Evolutionary conservation across 2,797 vertebrate species (phyloP), one percentile per base, ranked within the genome.

Genomic region (Onychomys arenicola): DNA sequence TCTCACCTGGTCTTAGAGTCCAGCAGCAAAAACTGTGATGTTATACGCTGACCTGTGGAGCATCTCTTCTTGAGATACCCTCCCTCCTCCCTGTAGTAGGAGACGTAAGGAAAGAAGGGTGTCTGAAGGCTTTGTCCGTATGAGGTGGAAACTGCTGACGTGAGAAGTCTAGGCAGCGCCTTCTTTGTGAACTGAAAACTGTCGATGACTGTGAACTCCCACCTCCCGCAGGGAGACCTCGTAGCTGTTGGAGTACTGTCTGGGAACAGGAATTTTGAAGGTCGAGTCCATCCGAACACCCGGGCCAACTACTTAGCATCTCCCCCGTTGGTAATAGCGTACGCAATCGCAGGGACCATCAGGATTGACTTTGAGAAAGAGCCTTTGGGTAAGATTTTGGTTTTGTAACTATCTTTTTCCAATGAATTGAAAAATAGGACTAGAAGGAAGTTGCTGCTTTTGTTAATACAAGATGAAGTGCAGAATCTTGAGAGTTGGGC

Each of bases 221-320:
- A 32, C 87, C 0, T 97, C 52, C 37, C 73, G 67, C 97, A 99
- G 99, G 99, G 99, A 90, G 99, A 99, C 96, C 99, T 99, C 1
- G 99, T 99, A 1, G 99, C 99, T 0, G 99, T 99, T 25, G 99
- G 99, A 0, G 97, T 99, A 17, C 98, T 99, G 0, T 99, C 99
- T 82, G 99, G 99, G 49, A 99, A 99, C 96, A 99, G 99, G 96
- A 99, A 99, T 98, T 99, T 99, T 29, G 99, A 99, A 98, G 99
- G 99, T 0, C 99, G 99, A 57, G 99, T 99, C 65, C 99, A 99
- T 97, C 99, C 99, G 95, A 99, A 99, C 97, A 99, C 99, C 17
- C 99, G 99, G 82, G 99, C 99, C 71, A 99, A 99, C 98, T 99
- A 99, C 96, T 98, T 99, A 95, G 99, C 99, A 1, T 99, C 99